These are phyloP conservation scores for Drosophila bifasciata DNA, from an alignment of 1,140 invertebrate species.

Conservation along the genomic window DNA sequence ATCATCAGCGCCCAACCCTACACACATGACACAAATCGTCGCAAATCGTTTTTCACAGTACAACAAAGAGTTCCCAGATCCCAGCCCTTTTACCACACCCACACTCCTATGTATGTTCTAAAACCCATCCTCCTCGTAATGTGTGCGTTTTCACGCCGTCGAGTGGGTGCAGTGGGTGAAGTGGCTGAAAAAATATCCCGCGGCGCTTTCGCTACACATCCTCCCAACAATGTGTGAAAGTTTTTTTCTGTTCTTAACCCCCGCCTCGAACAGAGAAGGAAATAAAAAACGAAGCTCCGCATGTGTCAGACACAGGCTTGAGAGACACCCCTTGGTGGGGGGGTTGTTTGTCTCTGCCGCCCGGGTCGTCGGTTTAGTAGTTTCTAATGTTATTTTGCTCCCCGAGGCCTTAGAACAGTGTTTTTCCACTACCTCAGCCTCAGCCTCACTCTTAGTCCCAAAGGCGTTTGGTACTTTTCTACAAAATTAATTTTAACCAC, in stretches of 20 bases:
- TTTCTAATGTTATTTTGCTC: slow-evolving; percentile 79
- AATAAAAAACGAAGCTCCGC: slow-evolving; percentile 67
- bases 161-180: slow-evolving; percentile 11
- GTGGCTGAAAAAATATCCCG: slow-evolving; percentile 69
- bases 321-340: slow-evolving; percentile 25
- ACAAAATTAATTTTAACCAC: slow-evolving; percentile 78
- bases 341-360: slow-evolving; percentile 22
- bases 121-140: slow-evolving; percentile 39
- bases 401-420: slow-evolving; percentile 51
- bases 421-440: background rate
- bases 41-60: slow-evolving; percentile 79
- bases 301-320: slow-evolving; percentile 75
- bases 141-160: slow-evolving; percentile 74
- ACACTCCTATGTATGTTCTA: no score
- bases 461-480: slow-evolving; percentile 60
- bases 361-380: slow-evolving; percentile 61
- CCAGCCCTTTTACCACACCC: no score
- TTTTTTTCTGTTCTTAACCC: slow-evolving; percentile 65
- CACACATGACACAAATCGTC: slow-evolving; percentile 79
- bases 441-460: slow-evolving; percentile 7
- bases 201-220: slow-evolving; percentile 76
- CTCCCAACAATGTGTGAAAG: slow-evolving; percentile 81
- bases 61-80: slow-evolving; percentile 40
- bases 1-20: slow-evolving; percentile 35
- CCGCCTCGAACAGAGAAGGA: slow-evolving; percentile 13